phyloP scores from a whole-genome alignment of 1,140 invertebrate species.

The Propsilocerus akamusi region DNA sequence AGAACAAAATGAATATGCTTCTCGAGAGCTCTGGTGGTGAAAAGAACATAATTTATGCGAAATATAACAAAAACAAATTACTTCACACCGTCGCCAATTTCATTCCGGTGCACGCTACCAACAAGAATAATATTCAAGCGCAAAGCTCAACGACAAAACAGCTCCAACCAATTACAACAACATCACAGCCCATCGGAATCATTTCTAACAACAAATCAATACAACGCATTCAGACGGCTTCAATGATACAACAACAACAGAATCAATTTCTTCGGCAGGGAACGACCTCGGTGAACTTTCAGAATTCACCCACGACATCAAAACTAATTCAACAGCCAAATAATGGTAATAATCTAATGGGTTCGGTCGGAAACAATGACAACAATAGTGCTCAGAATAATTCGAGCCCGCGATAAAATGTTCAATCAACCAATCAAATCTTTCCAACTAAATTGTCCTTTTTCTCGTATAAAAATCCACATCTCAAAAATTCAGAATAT shows the following conservation, averaged over 20 bases:
- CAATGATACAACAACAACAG: neutral
- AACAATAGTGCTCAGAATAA: neutral
- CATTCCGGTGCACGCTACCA: neutral
- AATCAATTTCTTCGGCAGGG: neutral
- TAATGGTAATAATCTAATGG: neutral
- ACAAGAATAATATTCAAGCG: neutral
- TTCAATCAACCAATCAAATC: too few relatives aligned
- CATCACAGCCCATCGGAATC: neutral
- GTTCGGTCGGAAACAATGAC: neutral
- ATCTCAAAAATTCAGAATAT: too few relatives aligned
- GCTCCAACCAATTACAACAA: neutral
- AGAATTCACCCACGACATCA: neutral
- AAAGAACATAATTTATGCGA: neutral
- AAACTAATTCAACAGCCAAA: slow-evolving; percentile 1
- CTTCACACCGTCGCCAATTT: neutral
- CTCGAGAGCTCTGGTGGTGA: neutral
- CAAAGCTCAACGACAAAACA: neutral
- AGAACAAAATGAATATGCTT: neutral
- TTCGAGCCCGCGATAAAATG: neutral
- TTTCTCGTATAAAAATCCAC: too few relatives aligned
- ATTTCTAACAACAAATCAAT: neutral
- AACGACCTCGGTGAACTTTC: neutral
- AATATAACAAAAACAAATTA: neutral
- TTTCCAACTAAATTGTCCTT: too few relatives aligned
- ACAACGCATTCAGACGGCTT: neutral